Evolutionary conservation across 2,888 invertebrate species (phyloP).

Genomic region (Apotomis capreana): DNA sequence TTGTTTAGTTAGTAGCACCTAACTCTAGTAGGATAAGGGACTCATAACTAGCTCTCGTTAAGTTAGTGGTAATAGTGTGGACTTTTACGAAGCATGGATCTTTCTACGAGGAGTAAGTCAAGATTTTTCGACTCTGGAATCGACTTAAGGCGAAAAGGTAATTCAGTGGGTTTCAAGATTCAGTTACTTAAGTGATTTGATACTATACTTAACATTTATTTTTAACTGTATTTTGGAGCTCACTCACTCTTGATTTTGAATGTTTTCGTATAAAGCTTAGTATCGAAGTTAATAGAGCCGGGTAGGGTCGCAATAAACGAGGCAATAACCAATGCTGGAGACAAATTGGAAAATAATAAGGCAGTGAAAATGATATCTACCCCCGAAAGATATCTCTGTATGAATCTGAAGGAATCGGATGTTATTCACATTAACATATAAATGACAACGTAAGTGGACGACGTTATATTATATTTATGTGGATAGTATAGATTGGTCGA

Average conservation of each 20-base stretch:
- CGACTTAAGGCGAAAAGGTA: slow-evolving; percentile 81
- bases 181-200: neutral
- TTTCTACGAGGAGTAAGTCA: slow-evolving; percentile 81
- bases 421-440: slow-evolving; percentile 80
- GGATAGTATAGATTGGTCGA: slow-evolving; percentile 51
- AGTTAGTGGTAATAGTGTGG: slow-evolving; percentile 46
- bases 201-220: neutral
- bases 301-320: slow-evolving; percentile 68
- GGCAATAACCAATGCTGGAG: slow-evolving; percentile 78
- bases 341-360: slow-evolving; percentile 84
- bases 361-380: slow-evolving; percentile 82
- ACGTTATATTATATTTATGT: slow-evolving; percentile 67
- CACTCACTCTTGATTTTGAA: slow-evolving; percentile 35
- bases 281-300: slow-evolving; percentile 60
- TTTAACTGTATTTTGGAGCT: slow-evolving; percentile 30
- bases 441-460: slow-evolving; percentile 82
- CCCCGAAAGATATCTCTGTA: slow-evolving; percentile 75
- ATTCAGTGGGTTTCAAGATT: slow-evolving; percentile 48
- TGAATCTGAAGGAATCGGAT: slow-evolving; percentile 75
- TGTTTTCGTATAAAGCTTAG: slow-evolving; percentile 41
- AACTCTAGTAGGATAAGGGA: slow-evolving; percentile 42
- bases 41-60: slow-evolving; percentile 27
- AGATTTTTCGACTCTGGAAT: slow-evolving; percentile 83
- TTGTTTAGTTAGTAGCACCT: slow-evolving; percentile 31
- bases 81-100: slow-evolving; percentile 68